Evolutionary conservation across 2,113 vertebrate species (phyloP), one percentile per base, ranked within the genome.

Genomic region (Rhodinocichla rosea): DNA sequence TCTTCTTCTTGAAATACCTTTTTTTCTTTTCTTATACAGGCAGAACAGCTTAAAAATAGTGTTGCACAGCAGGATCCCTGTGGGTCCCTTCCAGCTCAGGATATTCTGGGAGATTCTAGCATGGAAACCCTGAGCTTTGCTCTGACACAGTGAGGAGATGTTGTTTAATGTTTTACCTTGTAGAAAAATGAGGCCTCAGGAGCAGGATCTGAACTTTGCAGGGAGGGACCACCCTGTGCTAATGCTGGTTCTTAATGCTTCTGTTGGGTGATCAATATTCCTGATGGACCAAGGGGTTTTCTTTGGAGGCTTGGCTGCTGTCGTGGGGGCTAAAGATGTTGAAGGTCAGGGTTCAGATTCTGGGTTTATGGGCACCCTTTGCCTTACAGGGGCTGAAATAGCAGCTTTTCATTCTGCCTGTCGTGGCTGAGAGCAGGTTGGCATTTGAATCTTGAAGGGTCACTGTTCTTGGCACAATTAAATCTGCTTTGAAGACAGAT

Each of bases 391-490:
- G 95, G 15, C 63, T 15, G 52, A 70, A 83, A 79, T 63, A 82
- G 80, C 19, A 50, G 69, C 92, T 92, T 90, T 94, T 94, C 40
- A 33, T 83, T 83, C 65, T 47, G 78, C 79, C 49, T 85, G 59
- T 89, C 64, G 13, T 28, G 45, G 33, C 62, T 19, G 70, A 59
- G 73, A 53, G 87, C 27, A 30, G 22, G 8, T 49, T 94, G 94
- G 89, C 77, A 67, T 96, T 95, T 92, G 93, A 85, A 55, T 83
- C 89, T 87, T 53, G 3, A 8, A n/a, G 94, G 88, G 91, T 97
- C 94, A 90, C 10, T 75, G 47, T 92, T 96, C 83, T 91, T 86
- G 96, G 96, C 96, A 76, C 90, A 91, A 70, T 85, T 94, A 81
- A 95, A 94, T 91, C 92, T 70, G 49, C 70, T 79, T 24, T 53